Evolutionary conservation across 2,888 invertebrate species (phyloP).

Genomic region (Volucella zonaria): DNA sequence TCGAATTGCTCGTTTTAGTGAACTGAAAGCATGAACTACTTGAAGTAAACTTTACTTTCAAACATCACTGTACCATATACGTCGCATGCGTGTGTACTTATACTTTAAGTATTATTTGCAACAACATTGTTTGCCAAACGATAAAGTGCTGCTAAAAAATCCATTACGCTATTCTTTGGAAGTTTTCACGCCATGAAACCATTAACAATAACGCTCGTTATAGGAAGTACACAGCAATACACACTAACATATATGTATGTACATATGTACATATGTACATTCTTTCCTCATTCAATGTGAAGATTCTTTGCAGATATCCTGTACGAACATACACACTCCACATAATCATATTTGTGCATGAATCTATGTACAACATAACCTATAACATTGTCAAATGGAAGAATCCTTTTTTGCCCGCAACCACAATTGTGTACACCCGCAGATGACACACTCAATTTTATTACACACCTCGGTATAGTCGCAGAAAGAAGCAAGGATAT

Average conservation of each 20-base stretch:
- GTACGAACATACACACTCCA: neutral
- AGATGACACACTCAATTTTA: conserved; percentile 66
- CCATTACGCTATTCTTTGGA: conserved; percentile 43
- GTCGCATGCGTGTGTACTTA: neutral
- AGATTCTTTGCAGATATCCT: conserved; percentile 17
- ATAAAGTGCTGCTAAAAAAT: conserved; percentile 40
- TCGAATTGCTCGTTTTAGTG: no score
- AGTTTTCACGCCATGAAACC: conserved; percentile 59
- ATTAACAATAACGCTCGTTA: conserved; percentile 50
- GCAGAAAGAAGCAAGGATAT: conserved; percentile 7
- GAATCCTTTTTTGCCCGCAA: conserved; percentile 48
- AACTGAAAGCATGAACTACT: no score
- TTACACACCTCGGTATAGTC: conserved; percentile 51
- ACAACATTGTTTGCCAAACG: conserved; percentile 46
- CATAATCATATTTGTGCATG: neutral
- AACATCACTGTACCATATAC: neutral
- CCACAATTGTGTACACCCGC: conserved; percentile 62
- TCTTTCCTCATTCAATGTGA: conserved; percentile 3
- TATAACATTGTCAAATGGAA: conserved; percentile 12
- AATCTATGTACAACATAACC: neutral
- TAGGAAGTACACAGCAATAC: conserved; percentile 4
- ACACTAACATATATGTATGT: no score
- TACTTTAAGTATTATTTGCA: conserved; percentile 24
- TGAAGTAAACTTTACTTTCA: no score
- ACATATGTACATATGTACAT: neutral